These are phyloP conservation scores for Drosophila fuyamai DNA, from an alignment of 1,140 invertebrate genomes.

Conservation along the genomic window DNA sequence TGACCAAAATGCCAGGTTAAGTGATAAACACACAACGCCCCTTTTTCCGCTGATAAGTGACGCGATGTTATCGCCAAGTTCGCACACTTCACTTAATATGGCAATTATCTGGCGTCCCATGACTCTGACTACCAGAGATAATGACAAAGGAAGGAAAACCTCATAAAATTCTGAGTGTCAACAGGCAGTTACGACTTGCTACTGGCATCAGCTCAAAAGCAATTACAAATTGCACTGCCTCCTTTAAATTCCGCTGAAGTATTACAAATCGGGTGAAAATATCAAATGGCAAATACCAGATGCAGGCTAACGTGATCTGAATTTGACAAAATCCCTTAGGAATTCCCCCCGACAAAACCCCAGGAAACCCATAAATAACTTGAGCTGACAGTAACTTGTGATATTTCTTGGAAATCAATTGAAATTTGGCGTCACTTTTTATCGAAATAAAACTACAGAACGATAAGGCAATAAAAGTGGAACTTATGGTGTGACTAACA, in stretches of 20 bases:
- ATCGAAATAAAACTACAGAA: constrained; percentile 14
- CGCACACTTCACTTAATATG: constrained; percentile 61
- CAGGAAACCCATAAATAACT: constrained; percentile 28
- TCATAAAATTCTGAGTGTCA: constrained; percentile 3
- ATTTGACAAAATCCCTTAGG: not conserved
- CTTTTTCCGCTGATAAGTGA: constrained; percentile 46
- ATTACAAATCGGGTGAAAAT: constrained; percentile 19
- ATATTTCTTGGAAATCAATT: constrained; percentile 15
- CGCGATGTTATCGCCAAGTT: constrained; percentile 45
- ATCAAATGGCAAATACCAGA: constrained; percentile 31
- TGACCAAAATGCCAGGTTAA: constrained; percentile 18
- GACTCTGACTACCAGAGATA: constrained; percentile 3
- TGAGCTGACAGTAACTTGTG: constrained; percentile 2
- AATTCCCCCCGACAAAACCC: not conserved
- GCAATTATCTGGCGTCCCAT: constrained; percentile 60
- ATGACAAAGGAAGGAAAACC: not conserved
- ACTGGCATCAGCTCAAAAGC: constrained; percentile 8
- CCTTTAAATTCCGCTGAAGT: constrained; percentile 25
- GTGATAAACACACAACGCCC: constrained; percentile 18
- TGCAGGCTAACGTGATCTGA: constrained; percentile 17
- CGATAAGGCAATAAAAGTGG: constrained; percentile 9
- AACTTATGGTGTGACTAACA: not conserved
- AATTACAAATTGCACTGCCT: not conserved
- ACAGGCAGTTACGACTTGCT: constrained; percentile 2
- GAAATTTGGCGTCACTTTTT: constrained; percentile 6